Percentiles rank a stretch among this genome's conserved stretches.
Conservation (phyloP, 1,140 invertebrate genomes). For the Philopotamus ludificatus region DNA sequence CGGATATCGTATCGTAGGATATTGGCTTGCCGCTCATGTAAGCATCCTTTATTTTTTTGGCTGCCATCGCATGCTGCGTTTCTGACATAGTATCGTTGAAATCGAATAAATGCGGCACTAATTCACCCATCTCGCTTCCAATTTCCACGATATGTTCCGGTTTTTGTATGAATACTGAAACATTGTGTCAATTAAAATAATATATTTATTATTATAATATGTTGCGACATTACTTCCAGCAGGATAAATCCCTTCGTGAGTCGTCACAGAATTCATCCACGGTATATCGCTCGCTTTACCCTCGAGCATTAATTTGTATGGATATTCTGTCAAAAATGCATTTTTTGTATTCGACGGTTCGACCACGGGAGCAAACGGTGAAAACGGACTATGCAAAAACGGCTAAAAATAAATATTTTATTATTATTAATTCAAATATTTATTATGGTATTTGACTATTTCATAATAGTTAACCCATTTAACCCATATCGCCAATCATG, state of each 20-base stretch:
- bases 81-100: slow-evolving; percentile 61
- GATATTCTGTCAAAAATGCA: slow-evolving; percentile 60
- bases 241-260: slow-evolving; percentile 63
- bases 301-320: slow-evolving; percentile 56
- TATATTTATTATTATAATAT: slow-evolving; percentile 38
- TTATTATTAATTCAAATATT: too few relatives aligned
- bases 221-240: slow-evolving; percentile 53
- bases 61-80: slow-evolving; percentile 48
- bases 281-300: slow-evolving; percentile 58
- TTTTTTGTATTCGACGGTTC: slow-evolving; percentile 52
- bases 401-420: slow-evolving; percentile 20
- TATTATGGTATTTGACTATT: too few relatives aligned
- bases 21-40: slow-evolving; percentile 58
- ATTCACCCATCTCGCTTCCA: slow-evolving; percentile 56
- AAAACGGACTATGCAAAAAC: slow-evolving; percentile 29
- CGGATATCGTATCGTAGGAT: slow-evolving; percentile 47
- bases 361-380: slow-evolving; percentile 61
- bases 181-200: slow-evolving; percentile 59
- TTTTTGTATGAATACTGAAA: slow-evolving; percentile 54
- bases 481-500: too few relatives aligned
- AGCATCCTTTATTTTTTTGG: slow-evolving; percentile 56
- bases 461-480: too few relatives aligned
- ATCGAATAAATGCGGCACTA: slow-evolving; percentile 60
- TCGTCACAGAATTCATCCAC: slow-evolving; percentile 59
- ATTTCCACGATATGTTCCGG: slow-evolving; percentile 52